phyloP scores from a whole-genome alignment of 2,797 vertebrate genomes.

The Onychomys arenicola region DNA sequence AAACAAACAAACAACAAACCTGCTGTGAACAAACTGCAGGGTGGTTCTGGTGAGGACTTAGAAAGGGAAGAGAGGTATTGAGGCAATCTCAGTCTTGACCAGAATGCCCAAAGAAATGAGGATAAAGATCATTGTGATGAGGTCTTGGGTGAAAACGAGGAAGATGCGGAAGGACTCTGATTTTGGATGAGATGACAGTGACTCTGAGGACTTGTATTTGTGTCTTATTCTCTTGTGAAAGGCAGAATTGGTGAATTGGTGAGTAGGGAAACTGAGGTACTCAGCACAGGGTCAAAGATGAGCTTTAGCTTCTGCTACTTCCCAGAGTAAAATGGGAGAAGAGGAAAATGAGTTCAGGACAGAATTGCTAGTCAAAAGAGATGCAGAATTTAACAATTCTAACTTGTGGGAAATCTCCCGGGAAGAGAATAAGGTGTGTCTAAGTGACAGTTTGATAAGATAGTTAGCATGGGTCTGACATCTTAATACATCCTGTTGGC shows the following conservation, averaged over 20 bases:
- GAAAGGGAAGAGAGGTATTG: background rate
- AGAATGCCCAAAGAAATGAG: background rate
- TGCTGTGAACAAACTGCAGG: background rate
- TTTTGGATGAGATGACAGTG: background rate
- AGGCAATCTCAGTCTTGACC: background rate
- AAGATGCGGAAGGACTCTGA: background rate
- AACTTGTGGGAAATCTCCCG: background rate
- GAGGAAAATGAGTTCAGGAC: background rate
- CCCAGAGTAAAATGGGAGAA: background rate
- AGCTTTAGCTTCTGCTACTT: background rate
- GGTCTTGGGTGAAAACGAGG: background rate
- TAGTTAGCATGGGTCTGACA: background rate
- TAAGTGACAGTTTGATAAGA: background rate
- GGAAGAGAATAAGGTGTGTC: background rate
- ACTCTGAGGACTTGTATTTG: background rate
- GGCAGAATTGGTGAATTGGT: background rate
- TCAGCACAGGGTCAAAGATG: background rate
- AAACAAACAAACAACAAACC: background rate
- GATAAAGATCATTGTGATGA: background rate
- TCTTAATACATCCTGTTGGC: background rate
- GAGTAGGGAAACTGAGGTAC: background rate
- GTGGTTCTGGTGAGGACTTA: background rate
- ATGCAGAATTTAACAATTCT: background rate
- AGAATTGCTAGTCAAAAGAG: background rate
- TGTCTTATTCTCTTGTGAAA: background rate